Evolutionary conservation across 23 tunicate genomes (phyloP).

Genomic region (Clavelina lepadiformis): DNA sequence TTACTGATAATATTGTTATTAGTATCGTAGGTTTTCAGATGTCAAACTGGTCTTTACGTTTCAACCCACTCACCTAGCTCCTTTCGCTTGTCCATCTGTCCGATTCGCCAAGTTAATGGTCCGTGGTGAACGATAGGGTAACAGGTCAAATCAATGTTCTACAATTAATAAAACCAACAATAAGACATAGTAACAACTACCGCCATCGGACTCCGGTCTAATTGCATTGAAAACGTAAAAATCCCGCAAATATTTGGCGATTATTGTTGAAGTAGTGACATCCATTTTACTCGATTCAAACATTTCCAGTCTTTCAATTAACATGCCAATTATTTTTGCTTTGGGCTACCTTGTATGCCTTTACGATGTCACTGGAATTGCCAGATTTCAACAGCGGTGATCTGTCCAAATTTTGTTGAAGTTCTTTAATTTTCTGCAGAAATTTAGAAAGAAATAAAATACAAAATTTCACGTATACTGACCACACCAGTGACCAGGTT

Average conservation of each 20-base stretch:
- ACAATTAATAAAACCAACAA: not conserved
- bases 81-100: constrained; percentile 51
- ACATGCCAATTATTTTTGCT: no score
- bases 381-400: constrained; percentile 27
- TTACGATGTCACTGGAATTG: constrained; percentile 7
- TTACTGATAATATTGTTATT: no score
- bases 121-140: constrained; percentile 56
- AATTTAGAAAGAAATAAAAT: no score
- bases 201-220: no score
- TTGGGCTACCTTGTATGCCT: constrained; percentile 67
- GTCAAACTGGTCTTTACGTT: not conserved
- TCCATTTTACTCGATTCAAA: no score
- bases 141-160: constrained; percentile 64
- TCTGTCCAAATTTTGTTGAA: constrained; percentile 68
- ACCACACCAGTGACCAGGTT: no score
- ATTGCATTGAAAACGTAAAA: no score
- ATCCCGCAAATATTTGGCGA: no score
- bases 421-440: constrained; percentile 71
- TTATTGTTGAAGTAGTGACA: no score
- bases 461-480: no score
- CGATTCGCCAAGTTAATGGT: constrained; percentile 46
- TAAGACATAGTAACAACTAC: no score
- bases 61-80: constrained; percentile 31
- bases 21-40: not conserved
- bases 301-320: no score